These are phyloP conservation scores for Melopsittacus undulatus DNA, from an alignment of 2,797 vertebrate genomes.

Conservation along the genomic window DNA sequence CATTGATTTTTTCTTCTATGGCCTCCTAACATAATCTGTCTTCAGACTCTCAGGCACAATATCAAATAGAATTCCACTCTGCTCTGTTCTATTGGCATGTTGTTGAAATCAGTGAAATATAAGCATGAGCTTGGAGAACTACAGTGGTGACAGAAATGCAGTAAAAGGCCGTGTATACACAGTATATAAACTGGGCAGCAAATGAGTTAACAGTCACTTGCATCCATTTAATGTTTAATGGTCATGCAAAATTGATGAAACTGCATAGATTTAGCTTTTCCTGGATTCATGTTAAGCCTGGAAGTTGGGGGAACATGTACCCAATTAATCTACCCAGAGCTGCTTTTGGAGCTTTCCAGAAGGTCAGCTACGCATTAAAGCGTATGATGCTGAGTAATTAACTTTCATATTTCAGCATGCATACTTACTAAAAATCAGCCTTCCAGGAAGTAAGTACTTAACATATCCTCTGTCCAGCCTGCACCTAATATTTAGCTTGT, in stretches of 20 bases:
- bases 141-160: background rate
- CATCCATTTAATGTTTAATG: background rate
- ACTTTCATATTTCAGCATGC: background rate
- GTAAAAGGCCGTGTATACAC: background rate
- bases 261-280: background rate
- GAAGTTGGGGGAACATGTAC: background rate
- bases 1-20: slow-evolving; percentile 41
- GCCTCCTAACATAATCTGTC: background rate
- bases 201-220: background rate
- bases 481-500: background rate
- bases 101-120: background rate
- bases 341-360: background rate
- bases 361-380: background rate
- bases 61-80: background rate
- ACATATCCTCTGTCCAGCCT: background rate
- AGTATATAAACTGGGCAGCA: background rate
- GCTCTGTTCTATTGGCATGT: background rate
- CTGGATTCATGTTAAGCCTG: background rate
- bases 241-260: background rate
- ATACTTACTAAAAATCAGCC: background rate
- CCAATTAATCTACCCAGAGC: background rate
- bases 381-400: background rate
- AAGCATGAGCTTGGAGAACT: background rate
- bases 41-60: background rate
- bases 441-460: background rate